These are phyloP conservation scores for Sinodicranocentrus sp. DNA, from an alignment of 2,888 invertebrate genomes.

Conservation along the genomic window DNA sequence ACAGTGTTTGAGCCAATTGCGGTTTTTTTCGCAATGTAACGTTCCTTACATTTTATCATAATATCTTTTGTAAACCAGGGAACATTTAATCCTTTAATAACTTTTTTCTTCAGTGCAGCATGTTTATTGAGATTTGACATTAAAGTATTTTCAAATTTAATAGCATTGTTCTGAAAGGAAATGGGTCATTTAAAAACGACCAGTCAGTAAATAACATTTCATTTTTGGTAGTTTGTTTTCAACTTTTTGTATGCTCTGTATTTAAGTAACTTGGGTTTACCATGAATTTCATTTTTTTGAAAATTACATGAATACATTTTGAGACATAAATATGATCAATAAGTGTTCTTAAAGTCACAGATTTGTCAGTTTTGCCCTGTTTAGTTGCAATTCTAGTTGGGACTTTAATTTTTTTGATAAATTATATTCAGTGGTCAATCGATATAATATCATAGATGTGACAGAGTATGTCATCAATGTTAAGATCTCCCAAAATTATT, in stretches of 20 bases:
- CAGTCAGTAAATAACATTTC: constrained; percentile 15
- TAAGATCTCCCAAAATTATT: background rate
- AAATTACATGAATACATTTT: background rate
- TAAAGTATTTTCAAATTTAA: constrained; percentile 17
- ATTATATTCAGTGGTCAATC: background rate
- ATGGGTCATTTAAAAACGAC: background rate
- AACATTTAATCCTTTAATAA: constrained; percentile 29
- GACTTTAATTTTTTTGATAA: background rate
- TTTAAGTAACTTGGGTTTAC: background rate
- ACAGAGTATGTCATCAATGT: background rate
- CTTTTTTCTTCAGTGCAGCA: constrained; percentile 13
- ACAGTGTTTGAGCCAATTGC: too few relatives aligned
- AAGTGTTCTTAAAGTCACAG: background rate
- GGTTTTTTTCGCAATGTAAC: background rate
- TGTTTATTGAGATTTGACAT: background rate
- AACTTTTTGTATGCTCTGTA: background rate
- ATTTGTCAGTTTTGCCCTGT: background rate
- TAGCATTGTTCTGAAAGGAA: background rate
- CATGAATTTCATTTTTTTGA: background rate
- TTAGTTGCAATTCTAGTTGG: background rate
- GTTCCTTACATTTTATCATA: background rate
- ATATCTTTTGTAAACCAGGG: constrained; percentile 26
- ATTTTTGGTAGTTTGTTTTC: background rate
- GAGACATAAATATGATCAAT: background rate
- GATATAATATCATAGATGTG: too few relatives aligned